Base-by-base conservation (phyloP, 1,140 invertebrate species). In the Zaprionus taronus region DNA sequence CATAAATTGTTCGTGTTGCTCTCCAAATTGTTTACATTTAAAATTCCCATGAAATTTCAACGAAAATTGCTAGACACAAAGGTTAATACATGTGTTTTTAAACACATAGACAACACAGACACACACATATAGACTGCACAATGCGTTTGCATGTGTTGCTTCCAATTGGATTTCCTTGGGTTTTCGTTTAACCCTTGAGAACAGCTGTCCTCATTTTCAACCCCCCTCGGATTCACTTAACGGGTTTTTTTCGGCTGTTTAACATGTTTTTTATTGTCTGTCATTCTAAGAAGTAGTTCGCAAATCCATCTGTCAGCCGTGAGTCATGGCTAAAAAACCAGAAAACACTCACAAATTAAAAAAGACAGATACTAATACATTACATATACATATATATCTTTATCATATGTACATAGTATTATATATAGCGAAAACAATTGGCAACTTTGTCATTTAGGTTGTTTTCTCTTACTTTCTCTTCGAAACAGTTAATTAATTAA, bases 1-100 rank as follows among this genome's bases (percentile, higher is more conserved):
- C 55, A 84, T 75, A 47, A 60, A 44, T 55, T 31, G 5, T 24
- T 57, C 24, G 24, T 44, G n/a, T 44, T n/a, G n/a, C 12, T n/a
- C 36, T 38, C 12, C 7, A 7, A 22, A 41, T 66, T 66, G 77
- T 84, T 84, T 84, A 77, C 71, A 74, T 72, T 47, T 49, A 51
- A 65, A 69, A 77, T 78, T 87, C 77, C 79, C 82, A 86, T 85
- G 75, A 76, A 75, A 44, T 83, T 81, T 78, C 81, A 61, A 67
- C 83, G 38, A 83, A 68, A 77, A 73, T 34, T 55, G 11, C 20
- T 15, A 47, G 20, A 67, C 63, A 66, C 63, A 67, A 61, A 55
- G 34, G 31, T 66, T 66, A 28, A 69, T 47, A 64, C 60, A 75
- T 72, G 65, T 80, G 81, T 80, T 57, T 26, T 53, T 34, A 41